Base-by-base conservation (phyloP, 2,113 vertebrate genomes). In the Motacilla alba region DNA sequence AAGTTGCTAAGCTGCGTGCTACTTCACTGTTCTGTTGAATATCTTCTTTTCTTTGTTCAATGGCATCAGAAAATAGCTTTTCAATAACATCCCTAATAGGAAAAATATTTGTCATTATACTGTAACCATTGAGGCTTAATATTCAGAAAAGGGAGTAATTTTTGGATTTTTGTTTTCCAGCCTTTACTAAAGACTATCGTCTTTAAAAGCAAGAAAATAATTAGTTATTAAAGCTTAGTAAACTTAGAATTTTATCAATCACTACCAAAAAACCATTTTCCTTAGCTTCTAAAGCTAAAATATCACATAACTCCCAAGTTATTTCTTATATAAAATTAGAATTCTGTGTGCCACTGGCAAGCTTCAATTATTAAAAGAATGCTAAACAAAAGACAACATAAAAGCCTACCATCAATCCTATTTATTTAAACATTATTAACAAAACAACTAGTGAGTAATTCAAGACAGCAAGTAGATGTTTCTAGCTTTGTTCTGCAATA, bases 11-110 rank as follows among this genome's bases (percentile, higher is more conserved):
- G 68, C 98, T 98, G 33, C 90, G 98, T 27, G 95, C 95, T 91
- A 98, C 93, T 76, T 98, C 98, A 74, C 96, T 97, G 81, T 98
- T 98, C 18, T 97, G 97, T 68, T 98, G 97, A 97, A 99, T 98
- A 91, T 99, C 99, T 85, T 97, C 97, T 92, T 94, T 97, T 92
- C 99, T 98, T 95, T 98, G 96, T 91, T 95, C 96, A 87, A 99
- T 97, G 5, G 98, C 98, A 49, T 98, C 98, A 87, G 98, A 97
- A 96, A 99, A 99, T 55, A 99, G 96, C 91, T 99, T 99, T 92
- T 99, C 99, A 74, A 98, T 97, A 41, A 99, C 98, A 96, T 99
- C 99, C 96, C 99, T 99, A 84, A 44, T 81, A 62, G 70, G 83
- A 95, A 94, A 77, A 96, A 89, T 81, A 95, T 49, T 83, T 56